phyloP scores from a whole-genome alignment of 2,888 invertebrate species.

The Campaea margaritaria region DNA sequence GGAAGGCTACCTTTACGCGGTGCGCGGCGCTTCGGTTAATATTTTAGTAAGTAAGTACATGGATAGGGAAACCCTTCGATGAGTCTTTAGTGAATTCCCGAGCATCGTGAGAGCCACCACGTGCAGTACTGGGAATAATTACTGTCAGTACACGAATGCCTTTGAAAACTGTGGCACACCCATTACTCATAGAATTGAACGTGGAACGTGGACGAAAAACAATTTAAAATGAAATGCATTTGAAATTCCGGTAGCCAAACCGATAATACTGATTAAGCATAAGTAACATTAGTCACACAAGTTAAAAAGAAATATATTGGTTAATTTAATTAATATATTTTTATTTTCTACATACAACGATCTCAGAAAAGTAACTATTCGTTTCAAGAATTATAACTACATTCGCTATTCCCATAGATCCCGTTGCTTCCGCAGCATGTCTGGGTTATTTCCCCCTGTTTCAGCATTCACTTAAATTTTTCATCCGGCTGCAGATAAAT shows the following conservation, averaged over 20 bases:
- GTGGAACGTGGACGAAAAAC: too few species aligned
- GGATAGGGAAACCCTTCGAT: constrained; percentile 57
- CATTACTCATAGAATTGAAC: too few species aligned
- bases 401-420: neutral
- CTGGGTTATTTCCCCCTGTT: constrained; percentile 37
- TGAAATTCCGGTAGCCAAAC: too few species aligned
- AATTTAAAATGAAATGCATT: too few species aligned
- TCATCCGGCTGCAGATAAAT: constrained; percentile 66
- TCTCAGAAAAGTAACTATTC: neutral
- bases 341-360: too few species aligned
- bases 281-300: too few species aligned
- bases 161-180: too few species aligned
- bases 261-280: too few species aligned
- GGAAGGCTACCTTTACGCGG: constrained; percentile 26
- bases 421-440: constrained; percentile 2
- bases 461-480: constrained; percentile 62
- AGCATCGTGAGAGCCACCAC: constrained; percentile 66
- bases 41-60: constrained; percentile 60
- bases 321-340: too few species aligned
- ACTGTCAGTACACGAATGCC: constrained; percentile 20
- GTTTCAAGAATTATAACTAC: neutral
- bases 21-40: constrained; percentile 62
- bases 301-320: too few species aligned
- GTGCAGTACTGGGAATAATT: constrained; percentile 48
- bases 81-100: constrained; percentile 59